A percentile compares a stretch with the other conserved stretches of the same genome.
phyloP scores from a whole-genome alignment of 2,113 vertebrate species.

The Lutjanus erythropterus region DNA sequence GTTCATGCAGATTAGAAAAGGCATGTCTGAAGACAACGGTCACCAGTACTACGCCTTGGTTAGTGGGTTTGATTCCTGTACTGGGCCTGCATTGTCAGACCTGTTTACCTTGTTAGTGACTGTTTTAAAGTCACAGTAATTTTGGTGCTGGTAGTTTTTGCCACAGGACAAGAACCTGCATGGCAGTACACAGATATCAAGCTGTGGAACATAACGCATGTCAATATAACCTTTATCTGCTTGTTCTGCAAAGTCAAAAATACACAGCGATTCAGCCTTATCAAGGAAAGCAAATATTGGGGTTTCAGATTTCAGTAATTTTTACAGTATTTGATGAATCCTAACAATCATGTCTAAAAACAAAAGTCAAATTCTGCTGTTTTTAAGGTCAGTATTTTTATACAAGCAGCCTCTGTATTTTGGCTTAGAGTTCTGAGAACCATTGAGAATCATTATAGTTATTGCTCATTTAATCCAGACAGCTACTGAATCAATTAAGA shows the following conservation, averaged over 20 bases:
- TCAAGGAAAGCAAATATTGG: background rate
- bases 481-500: too few relatives aligned
- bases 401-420: too few relatives aligned
- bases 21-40: conserved; percentile 88
- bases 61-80: conserved; percentile 53
- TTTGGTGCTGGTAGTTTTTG: background rate
- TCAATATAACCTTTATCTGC: background rate
- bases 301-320: background rate
- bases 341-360: background rate
- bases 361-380: background rate
- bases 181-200: background rate
- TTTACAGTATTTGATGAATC: background rate
- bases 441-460: too few relatives aligned
- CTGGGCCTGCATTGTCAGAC: background rate
- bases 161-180: background rate
- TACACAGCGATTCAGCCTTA: background rate
- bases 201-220: background rate
- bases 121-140: background rate
- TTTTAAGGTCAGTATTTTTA: background rate
- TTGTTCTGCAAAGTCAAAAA: background rate
- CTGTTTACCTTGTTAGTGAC: background rate
- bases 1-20: conserved; percentile 94
- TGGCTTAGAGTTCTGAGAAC: too few relatives aligned
- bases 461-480: too few relatives aligned
- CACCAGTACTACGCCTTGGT: conserved; percentile 91